Evolutionary conservation across 1,140 invertebrate species (phyloP).

Genomic region (Drosophila sp.): DNA sequence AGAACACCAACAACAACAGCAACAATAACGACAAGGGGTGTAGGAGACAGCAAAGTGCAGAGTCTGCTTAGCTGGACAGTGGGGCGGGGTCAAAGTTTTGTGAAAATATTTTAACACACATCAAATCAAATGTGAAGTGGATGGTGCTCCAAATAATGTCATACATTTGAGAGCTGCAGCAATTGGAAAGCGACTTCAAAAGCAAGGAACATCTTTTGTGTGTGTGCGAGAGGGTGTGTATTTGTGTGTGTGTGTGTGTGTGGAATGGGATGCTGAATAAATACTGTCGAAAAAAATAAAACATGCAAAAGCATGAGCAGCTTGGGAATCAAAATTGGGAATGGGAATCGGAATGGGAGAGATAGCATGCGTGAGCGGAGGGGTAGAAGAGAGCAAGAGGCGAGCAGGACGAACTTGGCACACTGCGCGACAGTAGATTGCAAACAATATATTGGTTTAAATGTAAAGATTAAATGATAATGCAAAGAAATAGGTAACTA

Average conservation of each 20-base stretch:
- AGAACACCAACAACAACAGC: slow-evolving; percentile 12
- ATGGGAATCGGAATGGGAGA: neutral
- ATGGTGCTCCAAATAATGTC: slow-evolving; percentile 73
- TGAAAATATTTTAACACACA: slow-evolving; percentile 69
- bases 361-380: neutral
- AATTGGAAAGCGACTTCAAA: slow-evolving; percentile 22
- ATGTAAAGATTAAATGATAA: neutral
- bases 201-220: neutral
- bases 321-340: slow-evolving; percentile 4
- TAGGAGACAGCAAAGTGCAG: neutral
- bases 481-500: too few species aligned
- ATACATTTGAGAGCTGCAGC: slow-evolving; percentile 39
- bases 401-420: slow-evolving; percentile 15
- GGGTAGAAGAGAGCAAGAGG: neutral
- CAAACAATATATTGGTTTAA: slow-evolving; percentile 4
- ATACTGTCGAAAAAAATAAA: slow-evolving; percentile 53
- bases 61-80: neutral
- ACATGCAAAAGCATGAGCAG: slow-evolving; percentile 55
- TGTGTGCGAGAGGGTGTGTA: neutral
- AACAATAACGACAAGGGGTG: neutral
- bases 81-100: slow-evolving; percentile 28
- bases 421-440: slow-evolving; percentile 22
- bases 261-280: slow-evolving; percentile 13
- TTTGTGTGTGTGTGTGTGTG: slow-evolving; percentile 14
- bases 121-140: slow-evolving; percentile 63